phyloP scores from a whole-genome alignment of 1,140 invertebrate species.

The Aphaenogaster ashmeadi region DNA sequence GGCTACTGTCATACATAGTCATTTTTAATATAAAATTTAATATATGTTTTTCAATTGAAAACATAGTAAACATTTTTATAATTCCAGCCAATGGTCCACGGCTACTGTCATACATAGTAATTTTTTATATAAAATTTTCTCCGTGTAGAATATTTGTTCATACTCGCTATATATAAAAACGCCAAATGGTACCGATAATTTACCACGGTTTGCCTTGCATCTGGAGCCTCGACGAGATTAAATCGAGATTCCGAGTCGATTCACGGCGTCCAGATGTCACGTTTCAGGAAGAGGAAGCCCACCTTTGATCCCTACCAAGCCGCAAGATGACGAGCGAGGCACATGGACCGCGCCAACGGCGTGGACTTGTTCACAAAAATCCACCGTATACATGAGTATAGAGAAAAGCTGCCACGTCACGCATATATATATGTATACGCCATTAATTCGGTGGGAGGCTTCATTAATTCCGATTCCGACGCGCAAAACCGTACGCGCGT shows the following conservation, averaged over 20 bases:
- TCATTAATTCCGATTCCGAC: background rate
- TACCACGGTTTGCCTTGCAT: constrained; percentile 29
- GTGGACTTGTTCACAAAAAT: constrained; percentile 30
- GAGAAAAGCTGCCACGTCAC: background rate
- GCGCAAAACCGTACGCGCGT: background rate
- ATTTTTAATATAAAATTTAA: too few relatives aligned
- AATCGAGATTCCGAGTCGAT: constrained; percentile 56
- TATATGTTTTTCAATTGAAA: too few relatives aligned
- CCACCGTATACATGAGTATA: background rate
- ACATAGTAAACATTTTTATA: too few relatives aligned
- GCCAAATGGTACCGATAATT: constrained; percentile 36
- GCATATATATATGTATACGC: background rate
- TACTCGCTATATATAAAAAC: background rate
- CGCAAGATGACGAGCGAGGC: constrained; percentile 33
- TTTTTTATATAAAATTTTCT: too few relatives aligned
- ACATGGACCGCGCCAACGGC: background rate
- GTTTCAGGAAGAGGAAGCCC: constrained; percentile 68
- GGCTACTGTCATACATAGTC: too few relatives aligned
- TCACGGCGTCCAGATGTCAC: constrained; percentile 79
- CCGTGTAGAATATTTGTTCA: background rate
- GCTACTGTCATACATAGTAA: too few relatives aligned
- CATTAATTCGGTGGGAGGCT: background rate
- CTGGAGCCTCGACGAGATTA: constrained; percentile 58
- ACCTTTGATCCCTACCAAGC: constrained; percentile 41
- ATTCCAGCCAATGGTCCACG: too few relatives aligned